A percentile compares a stretch with the other conserved stretches of the same genome.
Conservation (phyloP, 2,113 vertebrate species). For the Speoplatyrhinus poulsoni region DNA sequence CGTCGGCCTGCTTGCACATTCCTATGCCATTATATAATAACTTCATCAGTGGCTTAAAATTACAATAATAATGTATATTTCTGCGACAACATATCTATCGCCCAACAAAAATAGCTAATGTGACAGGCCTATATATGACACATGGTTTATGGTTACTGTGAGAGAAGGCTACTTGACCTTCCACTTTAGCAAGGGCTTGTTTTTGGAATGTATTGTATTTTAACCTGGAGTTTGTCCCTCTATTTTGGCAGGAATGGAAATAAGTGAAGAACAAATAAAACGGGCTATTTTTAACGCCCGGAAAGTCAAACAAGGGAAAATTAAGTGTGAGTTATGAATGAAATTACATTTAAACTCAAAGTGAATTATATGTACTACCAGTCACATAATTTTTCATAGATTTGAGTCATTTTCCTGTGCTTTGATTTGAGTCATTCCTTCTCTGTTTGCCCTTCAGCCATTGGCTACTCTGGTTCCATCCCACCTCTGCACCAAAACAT, state of each 20-base stretch:
- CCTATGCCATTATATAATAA: too few species aligned
- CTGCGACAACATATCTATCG: too few species aligned
- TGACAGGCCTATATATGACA: too few species aligned
- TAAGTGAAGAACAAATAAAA: constrained; percentile 91
- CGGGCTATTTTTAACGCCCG: constrained; percentile 91
- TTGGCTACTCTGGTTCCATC: constrained; percentile 78
- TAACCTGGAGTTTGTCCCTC: background rate
- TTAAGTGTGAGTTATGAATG: constrained; percentile 78
- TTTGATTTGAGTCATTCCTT: background rate
- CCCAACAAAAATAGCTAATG: too few species aligned
- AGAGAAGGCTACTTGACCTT: too few species aligned
- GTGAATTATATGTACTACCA: background rate
- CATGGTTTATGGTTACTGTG: too few species aligned
- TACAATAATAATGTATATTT: too few species aligned
- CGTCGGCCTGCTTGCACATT: too few species aligned
- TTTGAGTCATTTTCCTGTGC: background rate
- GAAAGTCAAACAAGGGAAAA: constrained; percentile 89
- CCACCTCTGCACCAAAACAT: constrained; percentile 84
- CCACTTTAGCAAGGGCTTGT: background rate
- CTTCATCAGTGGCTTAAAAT: too few species aligned
- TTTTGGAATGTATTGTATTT: background rate
- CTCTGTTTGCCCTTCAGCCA: constrained; percentile 64
- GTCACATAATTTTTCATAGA: background rate
- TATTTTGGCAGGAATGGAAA: constrained; percentile 87
- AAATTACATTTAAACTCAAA: background rate